Evolutionary conservation across 2,113 vertebrate genomes (phyloP).

Genomic region (Bettongia penicillata): DNA sequence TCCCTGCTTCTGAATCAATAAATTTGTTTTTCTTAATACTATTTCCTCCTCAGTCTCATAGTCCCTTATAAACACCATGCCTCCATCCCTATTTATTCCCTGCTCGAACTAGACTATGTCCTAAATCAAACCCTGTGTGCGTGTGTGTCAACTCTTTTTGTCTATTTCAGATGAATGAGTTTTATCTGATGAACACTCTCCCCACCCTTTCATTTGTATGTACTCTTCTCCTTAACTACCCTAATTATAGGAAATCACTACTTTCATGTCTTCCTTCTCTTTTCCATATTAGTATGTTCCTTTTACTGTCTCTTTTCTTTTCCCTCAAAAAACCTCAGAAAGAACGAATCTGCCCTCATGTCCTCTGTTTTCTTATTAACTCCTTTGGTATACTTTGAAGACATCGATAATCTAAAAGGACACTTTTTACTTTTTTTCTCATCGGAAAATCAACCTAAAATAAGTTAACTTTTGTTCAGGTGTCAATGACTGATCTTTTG

Average conservation of each 20-base stretch:
- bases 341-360: neutral
- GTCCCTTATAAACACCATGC: neutral
- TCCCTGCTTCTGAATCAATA: too few relatives aligned
- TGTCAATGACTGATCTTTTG: neutral
- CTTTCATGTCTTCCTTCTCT: neutral
- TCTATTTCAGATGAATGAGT: neutral
- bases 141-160: neutral
- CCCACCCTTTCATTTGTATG: neutral
- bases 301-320: neutral
- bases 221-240: neutral
- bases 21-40: too few relatives aligned
- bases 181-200: neutral
- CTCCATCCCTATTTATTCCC: neutral
- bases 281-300: neutral
- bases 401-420: neutral
- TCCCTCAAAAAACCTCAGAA: neutral
- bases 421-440: neutral
- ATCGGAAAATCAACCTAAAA: neutral
- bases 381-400: neutral
- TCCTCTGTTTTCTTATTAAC: neutral
- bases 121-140: too few relatives aligned
- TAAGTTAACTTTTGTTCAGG: neutral
- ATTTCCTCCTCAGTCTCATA: too few relatives aligned
- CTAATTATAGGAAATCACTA: neutral
- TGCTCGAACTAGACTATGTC: neutral